Conservation (phyloP, 1,140 invertebrate species). For the Caenorhabditis briggsae region DNA sequence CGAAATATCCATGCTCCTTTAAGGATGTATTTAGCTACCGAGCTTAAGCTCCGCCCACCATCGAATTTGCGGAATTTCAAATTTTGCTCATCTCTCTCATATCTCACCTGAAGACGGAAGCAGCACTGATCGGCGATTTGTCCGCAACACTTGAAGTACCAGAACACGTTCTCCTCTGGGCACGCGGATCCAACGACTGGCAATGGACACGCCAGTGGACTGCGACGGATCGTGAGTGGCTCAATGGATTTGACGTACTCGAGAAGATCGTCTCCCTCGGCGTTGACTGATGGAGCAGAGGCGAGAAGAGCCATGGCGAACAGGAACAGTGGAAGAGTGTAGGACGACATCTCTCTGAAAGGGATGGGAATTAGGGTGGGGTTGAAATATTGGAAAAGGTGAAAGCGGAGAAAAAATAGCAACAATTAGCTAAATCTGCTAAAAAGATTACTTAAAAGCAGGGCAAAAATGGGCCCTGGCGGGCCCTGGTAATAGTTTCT, state of each 20-base stretch:
- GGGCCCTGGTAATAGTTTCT: no score
- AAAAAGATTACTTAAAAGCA: no score
- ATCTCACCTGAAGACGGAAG: conserved; percentile 63
- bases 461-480: no score
- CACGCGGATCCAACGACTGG: conserved; percentile 62
- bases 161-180: conserved; percentile 63
- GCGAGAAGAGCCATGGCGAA: conserved; percentile 20
- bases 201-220: conserved; percentile 61
- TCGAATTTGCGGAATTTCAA: background rate
- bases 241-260: conserved; percentile 39
- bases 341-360: conserved; percentile 20
- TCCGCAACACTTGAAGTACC: conserved; percentile 66
- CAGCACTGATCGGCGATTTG: conserved; percentile 59
- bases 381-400: no score
- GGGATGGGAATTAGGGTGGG: no score
- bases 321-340: conserved; percentile 2
- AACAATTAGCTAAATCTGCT: no score
- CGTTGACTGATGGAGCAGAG: background rate
- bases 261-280: conserved; percentile 44
- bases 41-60: no score
- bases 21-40: no score
- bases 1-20: no score
- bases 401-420: no score
- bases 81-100: background rate
- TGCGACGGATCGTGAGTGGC: conserved; percentile 4